These are phyloP conservation scores for Opisthograptis luteolata DNA, from an alignment of 2,888 invertebrate species.

Conservation along the genomic window DNA sequence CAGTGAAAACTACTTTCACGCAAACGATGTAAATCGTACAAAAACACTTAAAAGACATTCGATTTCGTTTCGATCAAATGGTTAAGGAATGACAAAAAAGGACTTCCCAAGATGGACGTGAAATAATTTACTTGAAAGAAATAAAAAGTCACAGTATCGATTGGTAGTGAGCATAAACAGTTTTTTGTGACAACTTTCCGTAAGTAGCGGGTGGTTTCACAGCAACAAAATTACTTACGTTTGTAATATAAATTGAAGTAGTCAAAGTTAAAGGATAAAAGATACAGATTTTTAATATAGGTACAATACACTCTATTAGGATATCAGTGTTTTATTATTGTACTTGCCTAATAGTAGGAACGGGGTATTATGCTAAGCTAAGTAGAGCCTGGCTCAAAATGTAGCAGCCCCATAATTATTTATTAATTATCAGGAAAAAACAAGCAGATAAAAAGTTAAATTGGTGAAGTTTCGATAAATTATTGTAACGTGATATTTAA, in stretches of 20 bases:
- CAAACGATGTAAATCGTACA: conserved; percentile 46
- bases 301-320: no score
- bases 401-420: not conserved
- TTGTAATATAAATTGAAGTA: conserved; percentile 3
- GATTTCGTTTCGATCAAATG: conserved; percentile 61
- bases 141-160: conserved; percentile 21
- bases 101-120: conserved; percentile 46
- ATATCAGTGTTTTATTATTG: not conserved
- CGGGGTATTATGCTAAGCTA: not conserved
- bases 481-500: conserved; percentile 57
- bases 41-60: conserved; percentile 57
- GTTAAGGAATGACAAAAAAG: conserved; percentile 64
- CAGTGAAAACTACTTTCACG: conserved; percentile 59
- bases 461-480: conserved; percentile 20
- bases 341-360: not conserved
- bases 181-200: conserved; percentile 28
- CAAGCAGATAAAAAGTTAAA: conserved; percentile 10
- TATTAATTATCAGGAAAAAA: conserved; percentile 3
- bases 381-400: conserved; percentile 1
- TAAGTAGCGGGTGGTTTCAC: conserved; percentile 8
- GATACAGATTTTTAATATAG: no score
- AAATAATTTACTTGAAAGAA: conserved; percentile 30
- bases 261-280: not conserved
- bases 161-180: conserved; percentile 27
- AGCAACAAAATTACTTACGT: conserved; percentile 13